Conservation (phyloP, 1,140 invertebrate genomes). For the Glomeris maerens region DNA sequence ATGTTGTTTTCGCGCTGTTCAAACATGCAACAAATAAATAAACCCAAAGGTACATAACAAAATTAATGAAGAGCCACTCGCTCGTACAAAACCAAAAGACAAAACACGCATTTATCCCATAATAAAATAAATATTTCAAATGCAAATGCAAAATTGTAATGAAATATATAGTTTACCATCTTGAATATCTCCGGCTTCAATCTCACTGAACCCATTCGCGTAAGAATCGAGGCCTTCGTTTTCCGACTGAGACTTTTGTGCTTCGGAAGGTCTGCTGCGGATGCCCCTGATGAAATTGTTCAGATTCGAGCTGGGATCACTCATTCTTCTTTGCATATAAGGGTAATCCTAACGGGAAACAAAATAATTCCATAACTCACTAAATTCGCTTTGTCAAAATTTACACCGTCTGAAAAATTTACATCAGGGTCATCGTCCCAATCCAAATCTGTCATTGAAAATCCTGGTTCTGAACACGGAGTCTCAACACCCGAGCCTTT, state of each 20-base stretch:
- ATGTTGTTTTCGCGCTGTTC: no score
- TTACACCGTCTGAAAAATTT: conserved; percentile 22
- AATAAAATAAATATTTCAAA: no score
- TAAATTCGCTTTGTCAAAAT: no score
- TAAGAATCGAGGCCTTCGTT: conserved; percentile 74
- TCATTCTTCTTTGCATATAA: conserved; percentile 57
- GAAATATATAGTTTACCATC: no score
- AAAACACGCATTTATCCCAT: no score
- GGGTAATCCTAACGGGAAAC: conserved; percentile 25
- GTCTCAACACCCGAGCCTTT: conserved; percentile 84
- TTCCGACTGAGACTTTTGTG: conserved; percentile 68
- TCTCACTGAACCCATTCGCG: conserved; percentile 67
- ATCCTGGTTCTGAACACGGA: conserved; percentile 74
- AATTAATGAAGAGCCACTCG: no score
- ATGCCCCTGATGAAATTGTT: conserved; percentile 65
- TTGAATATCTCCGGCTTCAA: conserved; percentile 81
- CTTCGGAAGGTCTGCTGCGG: conserved; percentile 15
- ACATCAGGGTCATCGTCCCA: conserved; percentile 25
- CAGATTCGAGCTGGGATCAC: conserved; percentile 86
- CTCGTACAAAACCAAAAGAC: no score
- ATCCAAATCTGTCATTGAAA: conserved; percentile 24
- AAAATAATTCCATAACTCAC: no score
- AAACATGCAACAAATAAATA: no score
- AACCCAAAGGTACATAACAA: no score
- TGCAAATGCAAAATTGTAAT: no score